Conservation (phyloP, 2,888 invertebrate species). For the Hylaea fasciaria region DNA sequence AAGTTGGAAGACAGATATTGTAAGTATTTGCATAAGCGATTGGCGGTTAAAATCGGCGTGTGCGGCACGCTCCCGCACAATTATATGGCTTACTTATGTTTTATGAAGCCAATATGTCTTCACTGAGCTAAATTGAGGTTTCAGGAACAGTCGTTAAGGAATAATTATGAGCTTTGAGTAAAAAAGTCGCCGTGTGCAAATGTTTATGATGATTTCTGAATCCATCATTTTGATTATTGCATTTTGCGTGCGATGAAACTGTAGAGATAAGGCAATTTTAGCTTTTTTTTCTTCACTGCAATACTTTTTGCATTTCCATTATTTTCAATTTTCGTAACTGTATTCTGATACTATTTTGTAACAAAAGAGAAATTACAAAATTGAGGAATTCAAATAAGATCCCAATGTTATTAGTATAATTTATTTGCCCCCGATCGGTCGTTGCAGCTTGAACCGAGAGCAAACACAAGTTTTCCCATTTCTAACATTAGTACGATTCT, state of each 20-base stretch:
- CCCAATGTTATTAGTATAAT: no score
- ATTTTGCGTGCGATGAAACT: slow-evolving; percentile 41
- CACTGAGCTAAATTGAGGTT: slow-evolving; percentile 65
- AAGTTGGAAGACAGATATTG: slow-evolving; percentile 55
- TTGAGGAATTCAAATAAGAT: no score
- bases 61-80: slow-evolving; percentile 61
- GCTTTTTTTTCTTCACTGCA: background rate
- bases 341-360: no score
- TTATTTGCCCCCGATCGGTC: no score
- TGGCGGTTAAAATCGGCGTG: slow-evolving; percentile 63
- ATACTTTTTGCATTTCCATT: no score
- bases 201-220: slow-evolving; percentile 31
- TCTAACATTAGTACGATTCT: no score
- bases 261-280: slow-evolving; percentile 16
- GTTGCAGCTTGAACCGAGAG: no score
- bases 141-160: slow-evolving; percentile 69
- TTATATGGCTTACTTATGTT: slow-evolving; percentile 25
- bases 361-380: no score
- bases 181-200: slow-evolving; percentile 22
- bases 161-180: slow-evolving; percentile 34
- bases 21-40: slow-evolving; percentile 75
- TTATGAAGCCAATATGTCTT: slow-evolving; percentile 47
- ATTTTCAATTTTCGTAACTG: no score
- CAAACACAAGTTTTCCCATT: no score
- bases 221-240: slow-evolving; percentile 55